These are phyloP conservation scores for Enteromius viviparus DNA, from an alignment of 2,797 vertebrate genomes.

Conservation along the genomic window DNA sequence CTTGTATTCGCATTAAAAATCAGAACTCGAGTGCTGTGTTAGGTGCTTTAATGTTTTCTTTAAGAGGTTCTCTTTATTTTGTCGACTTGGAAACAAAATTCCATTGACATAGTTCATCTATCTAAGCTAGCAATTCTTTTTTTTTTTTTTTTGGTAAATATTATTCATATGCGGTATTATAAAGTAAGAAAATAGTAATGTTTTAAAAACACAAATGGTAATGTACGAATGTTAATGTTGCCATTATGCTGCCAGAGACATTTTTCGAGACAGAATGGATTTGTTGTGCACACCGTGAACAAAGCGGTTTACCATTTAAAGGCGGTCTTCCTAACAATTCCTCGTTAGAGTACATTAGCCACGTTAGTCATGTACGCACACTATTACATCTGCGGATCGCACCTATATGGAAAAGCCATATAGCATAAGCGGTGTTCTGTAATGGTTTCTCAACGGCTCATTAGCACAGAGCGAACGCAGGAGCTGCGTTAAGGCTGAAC, in stretches of 20 bases:
- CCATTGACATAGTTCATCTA: not conserved
- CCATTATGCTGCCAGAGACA: not conserved
- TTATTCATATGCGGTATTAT: not conserved
- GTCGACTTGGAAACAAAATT: not conserved
- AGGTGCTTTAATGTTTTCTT: conserved; percentile 36
- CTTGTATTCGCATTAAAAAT: conserved; percentile 26
- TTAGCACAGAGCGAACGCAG: conserved; percentile 67
- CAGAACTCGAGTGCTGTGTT: conserved; percentile 10
- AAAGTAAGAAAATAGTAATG: not conserved
- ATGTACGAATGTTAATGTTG: not conserved
- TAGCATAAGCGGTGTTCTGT: conserved; percentile 57
- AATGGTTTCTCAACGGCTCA: conserved; percentile 73
- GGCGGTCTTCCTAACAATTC: not conserved
- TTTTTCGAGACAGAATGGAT: not conserved
- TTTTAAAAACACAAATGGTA: not conserved
- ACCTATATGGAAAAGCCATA: conserved; percentile 43
- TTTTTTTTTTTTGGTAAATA: not conserved
- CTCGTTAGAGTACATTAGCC: conserved; percentile 27
- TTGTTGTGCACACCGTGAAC: not conserved
- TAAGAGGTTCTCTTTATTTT: not conserved
- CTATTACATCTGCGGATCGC: conserved; percentile 38
- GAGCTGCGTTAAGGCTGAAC: conserved; percentile 57
- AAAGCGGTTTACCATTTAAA: conserved; percentile 6
- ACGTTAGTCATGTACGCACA: not conserved
- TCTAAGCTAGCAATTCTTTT: not conserved